Base-by-base conservation (phyloP, 2,888 invertebrate species). In the Xanthorhoe designata region DNA sequence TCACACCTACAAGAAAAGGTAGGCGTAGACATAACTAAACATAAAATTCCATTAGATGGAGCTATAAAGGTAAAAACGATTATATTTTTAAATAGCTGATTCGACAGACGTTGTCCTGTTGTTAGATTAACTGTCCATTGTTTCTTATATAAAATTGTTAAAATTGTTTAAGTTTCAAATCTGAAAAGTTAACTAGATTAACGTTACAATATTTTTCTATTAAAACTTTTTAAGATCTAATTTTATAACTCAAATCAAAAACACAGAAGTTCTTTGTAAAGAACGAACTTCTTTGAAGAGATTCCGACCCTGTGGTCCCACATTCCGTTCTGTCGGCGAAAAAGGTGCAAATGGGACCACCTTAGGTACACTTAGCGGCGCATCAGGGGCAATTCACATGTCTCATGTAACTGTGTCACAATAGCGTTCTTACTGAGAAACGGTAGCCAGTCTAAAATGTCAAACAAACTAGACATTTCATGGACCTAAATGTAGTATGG, bases 311-410 rank as follows among this genome's bases (percentile, higher is more conserved):
- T 1, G 5, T 9, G 2, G 24, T 13, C 15, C 19, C n/a, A 50
- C 63, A 68, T 66, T 69, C 47, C 53, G 56, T 63, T 57, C 56
- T 35, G 10, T 32, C 59, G 10, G 56, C 60, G 32, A 64, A 57
- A 65, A 50, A 64, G 67, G 67, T 64, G 67, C 61, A 50, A 68
- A 68, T 63, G 63, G 60, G 56, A 55, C 50, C 63, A 60, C 63
- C 60, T 47, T 53, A 49, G 56, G 17, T 7, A 19, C 67, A 68
- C 64, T 68, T 68, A 68, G 64, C 63, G 15, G 13, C 9, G 42
- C 60, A 63, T 42, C 56, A 18, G 45, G 59, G 24, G 49, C 57
- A 53, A 67, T 63, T 67, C 60, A 60, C 67, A 60, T 15, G 52
- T 63, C 18, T 42, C 55, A 47, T 45, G 32, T 59, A 67, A 60